A percentile compares a stretch with the other conserved stretches of the same genome.
Evolutionary conservation across 2,888 invertebrate species (phyloP).

Genomic region (Sepiola atlantica): DNA sequence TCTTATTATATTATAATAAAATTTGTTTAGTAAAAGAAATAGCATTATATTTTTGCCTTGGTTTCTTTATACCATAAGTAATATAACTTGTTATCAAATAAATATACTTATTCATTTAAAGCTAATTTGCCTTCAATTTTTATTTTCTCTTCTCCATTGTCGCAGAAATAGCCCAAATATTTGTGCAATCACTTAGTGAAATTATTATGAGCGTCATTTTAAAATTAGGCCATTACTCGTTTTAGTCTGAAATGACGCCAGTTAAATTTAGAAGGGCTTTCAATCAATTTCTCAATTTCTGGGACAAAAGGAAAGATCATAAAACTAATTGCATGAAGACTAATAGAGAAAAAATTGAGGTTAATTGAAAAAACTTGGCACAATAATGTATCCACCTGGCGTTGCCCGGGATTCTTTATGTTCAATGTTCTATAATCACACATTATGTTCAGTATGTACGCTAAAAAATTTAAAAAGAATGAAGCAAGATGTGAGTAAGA

Average conservation of each 20-base stretch:
- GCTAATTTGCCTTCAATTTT: background rate
- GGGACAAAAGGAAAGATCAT: too few relatives aligned
- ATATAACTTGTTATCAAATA: background rate
- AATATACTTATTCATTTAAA: background rate
- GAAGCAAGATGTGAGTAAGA: too few relatives aligned
- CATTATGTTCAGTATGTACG: too few relatives aligned
- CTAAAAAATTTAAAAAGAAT: too few relatives aligned
- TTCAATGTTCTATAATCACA: too few relatives aligned
- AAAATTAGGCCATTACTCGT: background rate
- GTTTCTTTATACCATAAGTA: background rate
- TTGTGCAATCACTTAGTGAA: background rate
- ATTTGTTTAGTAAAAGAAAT: too few relatives aligned
- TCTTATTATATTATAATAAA: too few relatives aligned
- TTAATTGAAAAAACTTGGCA: too few relatives aligned
- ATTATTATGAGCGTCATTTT: background rate
- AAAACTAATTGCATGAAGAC: too few relatives aligned
- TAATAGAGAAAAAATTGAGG: too few relatives aligned
- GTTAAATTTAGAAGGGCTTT: background rate
- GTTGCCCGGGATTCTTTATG: too few relatives aligned
- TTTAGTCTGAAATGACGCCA: background rate
- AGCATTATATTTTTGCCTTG: background rate
- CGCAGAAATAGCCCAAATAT: background rate
- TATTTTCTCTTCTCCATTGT: background rate
- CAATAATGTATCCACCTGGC: too few relatives aligned
- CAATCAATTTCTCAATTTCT: background rate